Evolutionary conservation across 2,797 vertebrate genomes (phyloP).

Genomic region (Aulostomus chinensis): DNA sequence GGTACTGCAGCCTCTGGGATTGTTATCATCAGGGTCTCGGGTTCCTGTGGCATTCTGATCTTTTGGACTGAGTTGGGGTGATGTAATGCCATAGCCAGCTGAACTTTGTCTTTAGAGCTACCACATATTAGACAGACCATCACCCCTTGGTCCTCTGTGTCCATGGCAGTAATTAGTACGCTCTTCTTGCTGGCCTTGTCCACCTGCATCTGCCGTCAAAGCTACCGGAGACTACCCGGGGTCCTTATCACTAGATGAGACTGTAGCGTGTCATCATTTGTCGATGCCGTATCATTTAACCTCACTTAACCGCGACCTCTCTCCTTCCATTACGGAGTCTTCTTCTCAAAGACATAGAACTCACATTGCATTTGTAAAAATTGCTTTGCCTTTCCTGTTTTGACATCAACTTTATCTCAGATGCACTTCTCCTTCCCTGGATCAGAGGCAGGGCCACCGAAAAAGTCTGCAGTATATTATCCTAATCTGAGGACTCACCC

Average conservation of each 20-base stretch:
- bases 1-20: slow-evolving; percentile 86
- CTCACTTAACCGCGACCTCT: slow-evolving; percentile 94
- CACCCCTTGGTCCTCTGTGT: slow-evolving; percentile 97
- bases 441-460: slow-evolving; percentile 83
- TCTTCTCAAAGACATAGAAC: slow-evolving; percentile 97
- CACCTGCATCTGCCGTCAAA: slow-evolving; percentile 99
- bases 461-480: slow-evolving; percentile 86
- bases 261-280: slow-evolving; percentile 92
- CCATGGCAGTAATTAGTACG: slow-evolving; percentile 96
- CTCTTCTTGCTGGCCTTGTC: slow-evolving; percentile 99
- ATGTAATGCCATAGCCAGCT: slow-evolving; percentile 93
- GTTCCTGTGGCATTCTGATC: slow-evolving; percentile 90
- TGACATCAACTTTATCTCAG: slow-evolving; percentile 96
- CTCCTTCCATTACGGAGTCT: slow-evolving; percentile 96
- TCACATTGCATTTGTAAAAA: slow-evolving; percentile 98
- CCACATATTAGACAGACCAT: slow-evolving; percentile 99
- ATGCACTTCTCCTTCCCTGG: slow-evolving; percentile 97
- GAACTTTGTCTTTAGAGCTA: slow-evolving; percentile 96
- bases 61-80: slow-evolving; percentile 94
- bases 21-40: slow-evolving; percentile 76
- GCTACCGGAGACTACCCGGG: slow-evolving; percentile 94
- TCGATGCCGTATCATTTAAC: slow-evolving; percentile 97
- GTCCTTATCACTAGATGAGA: slow-evolving; percentile 98
- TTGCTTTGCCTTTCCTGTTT: slow-evolving; percentile 98
- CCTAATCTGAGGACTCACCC: slow-evolving; percentile 84